Percentiles rank a stretch among this genome's conserved stretches.
Conservation (phyloP, 2,888 invertebrate species). For the Cephalotes varians region DNA sequence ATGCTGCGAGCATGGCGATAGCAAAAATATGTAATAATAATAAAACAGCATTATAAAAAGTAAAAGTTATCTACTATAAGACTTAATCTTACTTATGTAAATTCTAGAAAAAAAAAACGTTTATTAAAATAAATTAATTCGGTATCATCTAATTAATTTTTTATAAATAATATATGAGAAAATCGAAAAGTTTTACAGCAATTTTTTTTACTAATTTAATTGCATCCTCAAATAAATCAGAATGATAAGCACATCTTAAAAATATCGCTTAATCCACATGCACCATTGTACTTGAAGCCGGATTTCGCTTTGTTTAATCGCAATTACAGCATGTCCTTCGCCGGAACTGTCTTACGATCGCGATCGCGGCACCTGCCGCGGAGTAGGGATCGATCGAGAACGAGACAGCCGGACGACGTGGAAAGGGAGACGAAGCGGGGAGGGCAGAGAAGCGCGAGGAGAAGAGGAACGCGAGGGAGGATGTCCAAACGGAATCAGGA, state of each 20-base stretch:
- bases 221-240: not conserved
- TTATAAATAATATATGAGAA: not conserved
- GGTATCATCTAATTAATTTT: not conserved
- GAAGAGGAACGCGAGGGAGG: constrained; percentile 54
- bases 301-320: constrained; percentile 43
- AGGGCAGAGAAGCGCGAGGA: constrained; percentile 20
- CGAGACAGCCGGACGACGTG: constrained; percentile 58
- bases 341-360: constrained; percentile 36
- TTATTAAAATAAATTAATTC: not conserved
- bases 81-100: not conserved
- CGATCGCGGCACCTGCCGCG: constrained; percentile 40
- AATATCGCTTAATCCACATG: not conserved
- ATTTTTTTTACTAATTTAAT: not conserved
- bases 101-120: not conserved
- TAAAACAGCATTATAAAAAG: not conserved
- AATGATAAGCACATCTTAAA: not conserved
- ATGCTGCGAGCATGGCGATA: not conserved
- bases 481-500: constrained; percentile 78
- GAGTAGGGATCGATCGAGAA: constrained; percentile 60
- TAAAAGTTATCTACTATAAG: not conserved
- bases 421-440: constrained; percentile 37
- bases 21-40: no score
- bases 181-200: no score
- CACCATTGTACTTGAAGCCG: not conserved
- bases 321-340: constrained; percentile 43